Evolutionary conservation across 2,113 vertebrate species (phyloP), one percentile per base, ranked within the genome.

Genomic region (Hemicordylus capensis): DNA sequence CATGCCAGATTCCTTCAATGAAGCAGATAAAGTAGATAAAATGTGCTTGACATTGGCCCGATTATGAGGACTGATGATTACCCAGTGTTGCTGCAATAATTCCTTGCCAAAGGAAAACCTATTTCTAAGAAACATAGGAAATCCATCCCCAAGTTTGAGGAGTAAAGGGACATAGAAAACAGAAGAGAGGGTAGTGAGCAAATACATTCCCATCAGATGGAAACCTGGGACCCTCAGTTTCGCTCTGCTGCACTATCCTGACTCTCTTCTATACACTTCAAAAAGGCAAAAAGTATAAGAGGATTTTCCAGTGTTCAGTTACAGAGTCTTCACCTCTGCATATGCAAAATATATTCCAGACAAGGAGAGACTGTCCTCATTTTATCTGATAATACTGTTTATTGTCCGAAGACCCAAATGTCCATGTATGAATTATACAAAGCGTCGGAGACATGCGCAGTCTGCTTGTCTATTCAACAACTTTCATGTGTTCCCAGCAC

Each of bases 371-470:
- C 84, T 22, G 66, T 59, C 76, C 54, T 4, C 44, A 2, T 90
- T 97, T 95, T 96, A 94, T 97, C 97, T 95, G 97, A 97, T 98
- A 98, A 98, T 97, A 98, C 92, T 96, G 96, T 97, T 97, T 98
- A 96, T 97, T 98, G 96, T 97, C 96, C 96, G 95, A 93, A 87
- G 95, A 96, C 94, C 83, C 87, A 95, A 85, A 96, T 85, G 90
- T 94, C 95, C 95, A 95, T 95, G 80, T 96, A 51, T 93, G 96
- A 97, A 96, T 91, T 97, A 96, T 96, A 98, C 95, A 97, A 97
- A 97, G 96, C 95, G 93, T 96, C 93, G 85, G 96, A 96, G 95
- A 96, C 97, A 97, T 96, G 96, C 94, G 93, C 96, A 94, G 95
- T 96, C 95, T 93, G 95, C 93, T 93, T 93, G 94, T 96, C 95